These are phyloP conservation scores for Somateria mollissima DNA, from an alignment of 2,797 vertebrate species.

Conservation along the genomic window DNA sequence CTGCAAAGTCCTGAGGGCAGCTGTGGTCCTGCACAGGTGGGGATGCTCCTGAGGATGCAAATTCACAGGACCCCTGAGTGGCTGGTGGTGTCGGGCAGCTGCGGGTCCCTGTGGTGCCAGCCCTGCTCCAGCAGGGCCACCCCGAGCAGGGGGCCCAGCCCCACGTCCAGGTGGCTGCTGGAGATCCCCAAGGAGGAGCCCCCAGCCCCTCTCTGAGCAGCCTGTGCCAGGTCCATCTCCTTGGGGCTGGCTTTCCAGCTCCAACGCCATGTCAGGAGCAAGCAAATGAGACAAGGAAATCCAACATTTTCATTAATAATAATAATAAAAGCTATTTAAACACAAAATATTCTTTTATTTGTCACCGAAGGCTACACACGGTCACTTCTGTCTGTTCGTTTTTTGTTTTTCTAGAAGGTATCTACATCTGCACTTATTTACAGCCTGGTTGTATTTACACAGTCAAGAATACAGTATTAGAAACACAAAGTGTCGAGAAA, in stretches of 20 bases:
- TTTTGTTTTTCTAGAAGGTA: constrained; percentile 87
- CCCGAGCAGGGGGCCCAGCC: background rate
- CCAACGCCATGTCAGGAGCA: background rate
- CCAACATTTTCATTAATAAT: background rate
- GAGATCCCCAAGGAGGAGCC: background rate
- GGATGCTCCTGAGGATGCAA: background rate
- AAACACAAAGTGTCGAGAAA: constrained; percentile 93
- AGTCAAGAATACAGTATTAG: constrained; percentile 92
- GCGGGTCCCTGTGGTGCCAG: background rate
- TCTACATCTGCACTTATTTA: constrained; percentile 99
- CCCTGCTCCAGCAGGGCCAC: background rate
- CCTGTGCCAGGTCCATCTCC: background rate
- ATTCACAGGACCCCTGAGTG: background rate
- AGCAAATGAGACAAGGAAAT: background rate
- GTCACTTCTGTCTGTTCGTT: constrained; percentile 86
- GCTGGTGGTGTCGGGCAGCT: background rate
- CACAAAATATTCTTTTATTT: constrained; percentile 89
- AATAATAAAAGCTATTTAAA: constrained; percentile 62
- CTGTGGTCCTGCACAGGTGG: background rate
- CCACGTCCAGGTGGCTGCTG: background rate
- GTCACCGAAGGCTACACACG: constrained; percentile 96
- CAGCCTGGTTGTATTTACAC: constrained; percentile 95
- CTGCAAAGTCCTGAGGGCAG: background rate
- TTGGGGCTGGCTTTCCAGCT: background rate
- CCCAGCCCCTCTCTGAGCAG: background rate